Conservation (phyloP, 2,888 invertebrate genomes). For the Leptopilina drosophilae region DNA sequence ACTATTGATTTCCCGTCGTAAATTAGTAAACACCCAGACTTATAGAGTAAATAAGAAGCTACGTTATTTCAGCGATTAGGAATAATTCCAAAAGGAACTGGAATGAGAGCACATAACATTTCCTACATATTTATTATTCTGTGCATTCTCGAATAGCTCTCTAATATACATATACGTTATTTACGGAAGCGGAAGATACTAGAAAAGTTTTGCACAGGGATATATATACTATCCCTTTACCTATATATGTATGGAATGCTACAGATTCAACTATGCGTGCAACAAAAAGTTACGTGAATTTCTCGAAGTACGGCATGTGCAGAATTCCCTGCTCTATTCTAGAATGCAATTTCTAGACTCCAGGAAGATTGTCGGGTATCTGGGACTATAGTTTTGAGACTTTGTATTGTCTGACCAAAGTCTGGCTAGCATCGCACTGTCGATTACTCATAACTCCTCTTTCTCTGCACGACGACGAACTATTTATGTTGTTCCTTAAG, state of each 20-base stretch:
- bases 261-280: slow-evolving; percentile 9
- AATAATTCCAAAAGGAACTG: no score
- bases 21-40: no score
- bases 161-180: not conserved
- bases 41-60: no score
- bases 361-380: slow-evolving; percentile 14
- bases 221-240: not conserved
- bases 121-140: no score
- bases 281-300: slow-evolving; percentile 14
- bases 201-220: not conserved
- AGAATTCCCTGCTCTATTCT: slow-evolving; percentile 17
- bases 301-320: not conserved
- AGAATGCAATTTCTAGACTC: not conserved
- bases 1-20: no score
- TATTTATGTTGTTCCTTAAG: not conserved
- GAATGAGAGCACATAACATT: no score
- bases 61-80: no score
- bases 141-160: no score
- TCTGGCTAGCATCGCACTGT: not conserved
- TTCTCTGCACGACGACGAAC: not conserved
- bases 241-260: not conserved
- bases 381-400: not conserved
- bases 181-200: not conserved
- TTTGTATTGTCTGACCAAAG: slow-evolving; percentile 6
- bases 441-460: not conserved